These are phyloP conservation scores for Nasonia oneida DNA, from an alignment of 2,888 invertebrate species.

Conservation along the genomic window DNA sequence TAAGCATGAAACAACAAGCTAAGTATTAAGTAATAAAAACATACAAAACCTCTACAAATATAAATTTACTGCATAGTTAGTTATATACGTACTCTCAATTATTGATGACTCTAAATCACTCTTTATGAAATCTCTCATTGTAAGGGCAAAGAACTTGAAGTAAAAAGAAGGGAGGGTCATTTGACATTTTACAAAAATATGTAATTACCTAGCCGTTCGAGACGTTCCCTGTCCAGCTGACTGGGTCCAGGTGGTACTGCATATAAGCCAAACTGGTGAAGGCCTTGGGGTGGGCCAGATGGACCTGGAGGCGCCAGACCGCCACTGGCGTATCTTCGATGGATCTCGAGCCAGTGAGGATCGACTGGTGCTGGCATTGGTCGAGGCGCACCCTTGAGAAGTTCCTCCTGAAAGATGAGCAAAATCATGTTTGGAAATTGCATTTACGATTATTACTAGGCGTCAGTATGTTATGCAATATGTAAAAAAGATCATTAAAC, in stretches of 20 bases:
- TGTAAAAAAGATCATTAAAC: neutral
- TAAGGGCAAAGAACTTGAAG: constrained; percentile 14
- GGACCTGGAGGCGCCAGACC: constrained; percentile 77
- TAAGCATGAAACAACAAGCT: constrained; percentile 23
- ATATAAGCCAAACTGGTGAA: constrained; percentile 87
- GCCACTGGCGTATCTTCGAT: constrained; percentile 84
- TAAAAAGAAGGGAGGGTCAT: neutral
- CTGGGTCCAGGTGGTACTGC: constrained; percentile 88
- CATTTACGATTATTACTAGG: neutral
- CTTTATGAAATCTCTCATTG: constrained; percentile 58
- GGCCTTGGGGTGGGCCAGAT: constrained; percentile 77
- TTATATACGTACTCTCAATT: constrained; percentile 33
- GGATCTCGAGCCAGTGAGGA: constrained; percentile 94
- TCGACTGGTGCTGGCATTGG: constrained; percentile 82
- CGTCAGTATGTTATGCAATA: neutral
- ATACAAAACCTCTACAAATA: constrained; percentile 31
- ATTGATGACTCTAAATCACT: constrained; percentile 34
- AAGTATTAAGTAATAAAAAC: constrained; percentile 11
- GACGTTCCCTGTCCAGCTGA: constrained; percentile 92
- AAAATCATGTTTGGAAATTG: constrained; percentile 2
- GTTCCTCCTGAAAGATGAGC: constrained; percentile 83
- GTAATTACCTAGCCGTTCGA: constrained; percentile 88
- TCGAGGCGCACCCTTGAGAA: constrained; percentile 85
- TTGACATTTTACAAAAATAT: neutral
- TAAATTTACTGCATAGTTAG: constrained; percentile 28